Base-by-base conservation (phyloP, 2,888 invertebrate genomes). In the Sicus ferrugineus region DNA sequence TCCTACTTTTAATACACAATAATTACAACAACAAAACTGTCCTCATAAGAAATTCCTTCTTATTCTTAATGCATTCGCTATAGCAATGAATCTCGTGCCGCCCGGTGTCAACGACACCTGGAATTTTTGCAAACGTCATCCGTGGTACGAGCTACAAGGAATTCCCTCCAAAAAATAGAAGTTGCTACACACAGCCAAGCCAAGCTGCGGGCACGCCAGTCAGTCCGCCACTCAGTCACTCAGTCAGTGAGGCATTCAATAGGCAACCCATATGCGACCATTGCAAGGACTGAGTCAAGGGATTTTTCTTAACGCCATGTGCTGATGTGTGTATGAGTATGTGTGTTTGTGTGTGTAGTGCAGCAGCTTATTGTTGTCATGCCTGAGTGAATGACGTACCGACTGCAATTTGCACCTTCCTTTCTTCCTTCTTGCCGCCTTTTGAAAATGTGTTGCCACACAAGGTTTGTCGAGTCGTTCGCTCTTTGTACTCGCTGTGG, bases 51-150 rank as follows among this genome's bases (percentile, higher is more conserved):
- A 42, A 61, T 42, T 61, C 61, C 5, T 61, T 42, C 28, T 61
- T 7, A 26, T 42, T 61, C 61, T 42, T 23, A 61, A 26, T 42
- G 21, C 42, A 26, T 30, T 42, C 61, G 42, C 42, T 61, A 42
- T 61, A 42, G 38, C 16, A 42, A 19, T 46, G 62, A 30, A 64
- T 50, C 46, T 54, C 68, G 71, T 74, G 64, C n/a, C n/a, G n/a
- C 70, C 70, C 65, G 69, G 59, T 48, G 56, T 66, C 66, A 66
- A 46, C 73, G 74, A 74, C 74, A 74, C 70, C 74, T 74, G 74
- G 73, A 73, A 69, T 70, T 74, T 73, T 74, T 52, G 64, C 52
- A 50, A 21, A 34, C 21, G 21, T 50, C 64, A 64, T 50, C n/a
- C 16, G 23, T 31, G 31, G 28, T 16, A 64, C 34, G 26, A 56